Conservation (phyloP, 2,797 vertebrate species). For the Gambelia wislizenii region DNA sequence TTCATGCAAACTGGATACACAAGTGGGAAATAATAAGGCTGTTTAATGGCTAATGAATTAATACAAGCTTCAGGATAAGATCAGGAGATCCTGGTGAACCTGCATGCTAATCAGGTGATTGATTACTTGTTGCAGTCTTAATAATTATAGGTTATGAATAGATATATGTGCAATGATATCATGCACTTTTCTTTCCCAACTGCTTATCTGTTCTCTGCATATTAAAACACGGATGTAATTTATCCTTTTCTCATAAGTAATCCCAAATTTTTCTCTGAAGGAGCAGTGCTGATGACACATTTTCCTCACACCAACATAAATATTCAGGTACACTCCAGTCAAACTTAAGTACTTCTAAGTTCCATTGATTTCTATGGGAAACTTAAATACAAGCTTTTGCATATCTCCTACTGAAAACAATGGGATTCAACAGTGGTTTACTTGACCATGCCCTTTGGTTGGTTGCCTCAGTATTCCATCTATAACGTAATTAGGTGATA, state of each 20-base stretch:
- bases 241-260: slow-evolving; percentile 67
- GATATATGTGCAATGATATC: slow-evolving; percentile 82
- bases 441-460: slow-evolving; percentile 15
- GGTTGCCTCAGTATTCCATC: slow-evolving; percentile 46
- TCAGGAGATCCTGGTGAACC: slow-evolving; percentile 78
- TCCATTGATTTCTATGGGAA: slow-evolving; percentile 8
- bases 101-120: slow-evolving; percentile 82
- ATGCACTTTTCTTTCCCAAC: slow-evolving; percentile 77
- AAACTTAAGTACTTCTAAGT: slow-evolving; percentile 19
- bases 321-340: slow-evolving; percentile 29
- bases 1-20: slow-evolving; percentile 66
- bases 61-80: slow-evolving; percentile 81
- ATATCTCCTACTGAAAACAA: slow-evolving; percentile 1
- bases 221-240: slow-evolving; percentile 72
- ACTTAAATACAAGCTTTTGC: not conserved
- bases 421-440: not conserved
- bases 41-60: slow-evolving; percentile 82
- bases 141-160: slow-evolving; percentile 81
- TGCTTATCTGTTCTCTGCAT: slow-evolving; percentile 74
- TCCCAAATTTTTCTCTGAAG: slow-evolving; percentile 52
- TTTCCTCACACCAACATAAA: slow-evolving; percentile 57
- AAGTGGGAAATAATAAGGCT: slow-evolving; percentile 81
- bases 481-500: slow-evolving; percentile 49
- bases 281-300: slow-evolving; percentile 64
- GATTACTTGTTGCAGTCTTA: slow-evolving; percentile 86